phyloP scores from a whole-genome alignment of 2,888 invertebrate genomes.

The Sarcophaga subvicina region DNA sequence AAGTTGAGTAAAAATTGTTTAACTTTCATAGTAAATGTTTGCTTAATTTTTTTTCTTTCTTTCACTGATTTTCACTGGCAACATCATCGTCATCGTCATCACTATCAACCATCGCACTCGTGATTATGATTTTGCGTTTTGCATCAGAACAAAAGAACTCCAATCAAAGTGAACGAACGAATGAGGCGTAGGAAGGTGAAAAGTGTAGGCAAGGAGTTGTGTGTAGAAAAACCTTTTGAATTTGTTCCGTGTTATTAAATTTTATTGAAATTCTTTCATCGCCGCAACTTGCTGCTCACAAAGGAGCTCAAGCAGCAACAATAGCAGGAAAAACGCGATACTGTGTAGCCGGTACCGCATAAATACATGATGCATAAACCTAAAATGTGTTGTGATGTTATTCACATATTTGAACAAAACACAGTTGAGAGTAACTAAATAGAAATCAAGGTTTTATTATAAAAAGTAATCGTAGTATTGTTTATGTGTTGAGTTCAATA shows the following conservation, averaged over 20 bases:
- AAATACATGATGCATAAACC: conserved; percentile 39
- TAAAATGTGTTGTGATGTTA: conserved; percentile 4
- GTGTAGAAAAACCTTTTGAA: conserved; percentile 19
- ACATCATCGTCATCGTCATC: neutral
- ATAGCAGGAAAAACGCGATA: neutral
- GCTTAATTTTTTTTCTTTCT: neutral
- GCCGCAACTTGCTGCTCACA: conserved; percentile 5
- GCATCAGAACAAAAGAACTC: neutral
- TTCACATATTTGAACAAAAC: neutral
- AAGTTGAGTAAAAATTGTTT: conserved; percentile 12
- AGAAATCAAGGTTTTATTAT: neutral
- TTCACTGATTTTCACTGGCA: neutral
- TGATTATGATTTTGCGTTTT: neutral
- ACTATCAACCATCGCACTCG: too few species aligned
- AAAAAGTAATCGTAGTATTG: too few species aligned
- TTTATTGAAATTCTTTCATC: conserved; percentile 54
- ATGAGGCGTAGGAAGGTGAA: neutral
- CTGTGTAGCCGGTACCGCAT: neutral
- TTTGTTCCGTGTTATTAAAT: conserved; percentile 58
- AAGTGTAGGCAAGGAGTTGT: neutral
- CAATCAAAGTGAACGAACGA: neutral
- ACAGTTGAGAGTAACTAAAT: neutral
- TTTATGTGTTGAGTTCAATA: too few species aligned
- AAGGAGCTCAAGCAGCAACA: neutral
- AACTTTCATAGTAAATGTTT: conserved; percentile 9